Evolutionary conservation across 2,113 vertebrate species (phyloP).

Genomic region (Rostratula benghalensis): DNA sequence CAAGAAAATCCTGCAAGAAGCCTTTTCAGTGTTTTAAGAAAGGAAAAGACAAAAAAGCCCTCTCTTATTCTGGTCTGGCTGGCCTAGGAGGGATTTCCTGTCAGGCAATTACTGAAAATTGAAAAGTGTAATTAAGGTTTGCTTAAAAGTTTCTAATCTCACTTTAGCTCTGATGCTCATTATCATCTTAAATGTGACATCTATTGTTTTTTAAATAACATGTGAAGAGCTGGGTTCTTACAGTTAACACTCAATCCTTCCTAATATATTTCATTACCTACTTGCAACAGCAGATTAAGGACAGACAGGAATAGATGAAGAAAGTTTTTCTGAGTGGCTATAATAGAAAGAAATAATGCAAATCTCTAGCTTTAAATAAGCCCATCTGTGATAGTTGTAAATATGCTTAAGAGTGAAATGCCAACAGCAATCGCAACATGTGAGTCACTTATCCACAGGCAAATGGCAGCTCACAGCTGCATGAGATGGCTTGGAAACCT

Average conservation of each 20-base stretch:
- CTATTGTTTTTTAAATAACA: constrained; percentile 13
- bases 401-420: background rate
- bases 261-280: background rate
- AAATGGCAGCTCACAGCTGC: background rate
- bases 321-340: background rate
- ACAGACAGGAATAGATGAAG: background rate
- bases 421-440: background rate
- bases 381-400: background rate
- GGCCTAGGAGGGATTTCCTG: constrained; percentile 18
- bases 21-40: background rate
- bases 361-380: background rate
- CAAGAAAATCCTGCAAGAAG: constrained; percentile 28
- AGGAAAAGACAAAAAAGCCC: background rate
- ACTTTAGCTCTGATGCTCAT: constrained; percentile 4
- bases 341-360: background rate
- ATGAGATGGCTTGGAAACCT: background rate
- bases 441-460: background rate
- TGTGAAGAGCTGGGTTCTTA: background rate
- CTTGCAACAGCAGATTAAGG: background rate
- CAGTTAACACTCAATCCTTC: background rate
- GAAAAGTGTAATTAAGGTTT: constrained; percentile 51
- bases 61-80: background rate
- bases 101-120: constrained; percentile 10
- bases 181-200: background rate
- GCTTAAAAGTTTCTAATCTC: constrained; percentile 44